Percentiles rank a stretch among this genome's conserved stretches.
Evolutionary conservation across 2,888 invertebrate species (phyloP).

Genomic region (Rhimphoctona megacephalus): DNA sequence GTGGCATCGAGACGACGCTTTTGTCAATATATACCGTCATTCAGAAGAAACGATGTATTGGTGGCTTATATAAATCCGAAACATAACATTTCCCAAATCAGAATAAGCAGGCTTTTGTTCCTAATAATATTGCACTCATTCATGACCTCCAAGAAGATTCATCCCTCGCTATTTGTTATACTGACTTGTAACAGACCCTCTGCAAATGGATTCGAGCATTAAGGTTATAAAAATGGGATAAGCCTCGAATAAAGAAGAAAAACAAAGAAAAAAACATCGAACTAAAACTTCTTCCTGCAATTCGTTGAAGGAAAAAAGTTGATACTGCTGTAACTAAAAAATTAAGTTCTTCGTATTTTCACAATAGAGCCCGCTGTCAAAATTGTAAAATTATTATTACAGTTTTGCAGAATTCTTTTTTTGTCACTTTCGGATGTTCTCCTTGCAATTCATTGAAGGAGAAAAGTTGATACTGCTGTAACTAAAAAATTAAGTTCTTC

Average conservation of each 20-base stretch:
- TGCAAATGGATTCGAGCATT: not conserved
- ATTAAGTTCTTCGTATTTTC: not conserved
- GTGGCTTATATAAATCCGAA: not conserved
- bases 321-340: not conserved
- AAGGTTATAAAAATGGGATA: not conserved
- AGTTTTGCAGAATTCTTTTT: too few species aligned
- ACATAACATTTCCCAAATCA: not conserved
- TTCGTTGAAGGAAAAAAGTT: not conserved
- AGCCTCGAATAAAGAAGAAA: not conserved
- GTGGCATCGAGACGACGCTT: slow-evolving; percentile 5
- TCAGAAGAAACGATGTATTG: not conserved
- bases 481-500: not conserved
- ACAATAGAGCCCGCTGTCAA: not conserved
- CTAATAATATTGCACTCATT: slow-evolving; percentile 2
- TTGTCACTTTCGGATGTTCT: not conserved
- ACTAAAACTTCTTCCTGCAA: not conserved
- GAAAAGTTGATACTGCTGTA: not conserved
- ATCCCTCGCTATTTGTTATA: not conserved
- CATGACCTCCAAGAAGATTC: too few species aligned
- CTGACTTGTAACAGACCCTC: slow-evolving; percentile 9
- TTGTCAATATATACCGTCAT: not conserved
- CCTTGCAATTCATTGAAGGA: not conserved
- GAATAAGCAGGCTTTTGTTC: not conserved
- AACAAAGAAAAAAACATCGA: not conserved
- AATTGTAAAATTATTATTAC: not conserved